Evolutionary conservation across 2,888 invertebrate species (phyloP).

Genomic region (Chrysolina americana): DNA sequence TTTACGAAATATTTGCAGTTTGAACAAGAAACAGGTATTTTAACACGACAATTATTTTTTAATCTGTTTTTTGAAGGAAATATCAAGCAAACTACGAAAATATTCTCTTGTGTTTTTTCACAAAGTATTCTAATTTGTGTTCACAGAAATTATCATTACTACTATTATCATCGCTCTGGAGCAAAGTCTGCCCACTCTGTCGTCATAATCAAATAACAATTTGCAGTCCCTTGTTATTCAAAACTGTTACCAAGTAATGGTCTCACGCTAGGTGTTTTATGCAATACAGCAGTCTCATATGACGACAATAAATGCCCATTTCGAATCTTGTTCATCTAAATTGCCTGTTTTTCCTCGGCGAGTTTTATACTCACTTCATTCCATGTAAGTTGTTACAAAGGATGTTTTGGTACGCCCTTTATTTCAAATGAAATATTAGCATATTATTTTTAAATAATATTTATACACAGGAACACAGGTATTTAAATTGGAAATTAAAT

Average conservation of each 20-base stretch:
- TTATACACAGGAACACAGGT: slow-evolving; percentile 39
- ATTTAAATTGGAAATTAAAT: slow-evolving; percentile 47
- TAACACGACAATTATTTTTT: too few relatives aligned
- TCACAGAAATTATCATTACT: too few relatives aligned
- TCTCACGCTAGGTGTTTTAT: slow-evolving; percentile 39
- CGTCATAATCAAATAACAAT: slow-evolving; percentile 37
- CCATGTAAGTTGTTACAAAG: slow-evolving; percentile 37
- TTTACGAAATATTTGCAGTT: too few relatives aligned
- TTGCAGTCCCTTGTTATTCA: slow-evolving; percentile 35
- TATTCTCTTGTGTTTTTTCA: too few relatives aligned
- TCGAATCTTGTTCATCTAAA: slow-evolving; percentile 46
- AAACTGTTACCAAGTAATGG: slow-evolving; percentile 38
- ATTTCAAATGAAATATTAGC: slow-evolving; percentile 46
- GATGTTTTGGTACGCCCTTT: slow-evolving; percentile 43
- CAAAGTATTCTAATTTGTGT: too few relatives aligned
- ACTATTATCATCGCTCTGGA: too few relatives aligned
- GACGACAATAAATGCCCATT: slow-evolving; percentile 42
- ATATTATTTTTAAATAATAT: slow-evolving; percentile 44
- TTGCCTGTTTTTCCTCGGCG: slow-evolving; percentile 42
- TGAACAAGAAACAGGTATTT: too few relatives aligned
- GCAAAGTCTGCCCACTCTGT: slow-evolving; percentile 19
- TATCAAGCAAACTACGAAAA: too few relatives aligned
- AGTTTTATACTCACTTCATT: slow-evolving; percentile 43
- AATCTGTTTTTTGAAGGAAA: too few relatives aligned
- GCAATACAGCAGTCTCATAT: slow-evolving; percentile 42